phyloP scores from a whole-genome alignment of 92 coral and sea anemone genomes.

The Blastomussa wellsi region DNA sequence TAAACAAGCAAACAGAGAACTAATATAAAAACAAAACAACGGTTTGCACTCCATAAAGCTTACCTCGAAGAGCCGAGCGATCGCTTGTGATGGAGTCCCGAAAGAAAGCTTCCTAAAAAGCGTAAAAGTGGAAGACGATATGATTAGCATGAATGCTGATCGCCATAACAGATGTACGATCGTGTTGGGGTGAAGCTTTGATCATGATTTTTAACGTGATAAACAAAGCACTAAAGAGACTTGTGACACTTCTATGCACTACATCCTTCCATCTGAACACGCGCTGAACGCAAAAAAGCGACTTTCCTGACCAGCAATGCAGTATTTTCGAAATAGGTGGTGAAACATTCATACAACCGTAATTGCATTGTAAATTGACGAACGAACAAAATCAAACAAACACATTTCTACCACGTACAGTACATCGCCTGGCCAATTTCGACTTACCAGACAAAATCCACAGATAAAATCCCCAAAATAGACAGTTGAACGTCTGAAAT shows the following conservation, averaged over 20 bases:
- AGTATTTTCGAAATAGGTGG: conserved; percentile 80
- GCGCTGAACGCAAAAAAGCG: conserved; percentile 29
- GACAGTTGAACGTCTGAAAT: conserved; percentile 26
- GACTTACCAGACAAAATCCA: conserved; percentile 70
- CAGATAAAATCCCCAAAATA: conserved; percentile 54
- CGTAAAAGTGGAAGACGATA: conserved; percentile 45
- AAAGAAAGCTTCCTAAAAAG: conserved; percentile 46
- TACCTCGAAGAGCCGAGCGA: conserved; percentile 72
- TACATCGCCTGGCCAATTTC: conserved; percentile 4
- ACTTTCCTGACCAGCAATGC: conserved; percentile 48
- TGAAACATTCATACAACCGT: conserved; percentile 90
- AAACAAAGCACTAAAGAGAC: conserved; percentile 9
- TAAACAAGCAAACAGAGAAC: conserved; percentile 82
- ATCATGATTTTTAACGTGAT: conserved; percentile 14
- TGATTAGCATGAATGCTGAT: conserved; percentile 38
- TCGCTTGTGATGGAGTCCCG: conserved; percentile 59
- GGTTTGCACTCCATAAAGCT: conserved; percentile 58
- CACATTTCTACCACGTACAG: conserved; percentile 50
- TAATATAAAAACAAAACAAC: conserved; percentile 96
- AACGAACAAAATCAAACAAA: conserved; percentile 94
- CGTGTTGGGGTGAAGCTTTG: background rate
- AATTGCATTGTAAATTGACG: conserved; percentile 99
- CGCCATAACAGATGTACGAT: conserved; percentile 33
- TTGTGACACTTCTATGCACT: background rate
- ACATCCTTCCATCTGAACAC: conserved; percentile 12